Percentiles rank a stretch among this genome's conserved stretches.
Evolutionary conservation across 2,888 invertebrate genomes (phyloP).

Genomic region (Ceramica pisi): DNA sequence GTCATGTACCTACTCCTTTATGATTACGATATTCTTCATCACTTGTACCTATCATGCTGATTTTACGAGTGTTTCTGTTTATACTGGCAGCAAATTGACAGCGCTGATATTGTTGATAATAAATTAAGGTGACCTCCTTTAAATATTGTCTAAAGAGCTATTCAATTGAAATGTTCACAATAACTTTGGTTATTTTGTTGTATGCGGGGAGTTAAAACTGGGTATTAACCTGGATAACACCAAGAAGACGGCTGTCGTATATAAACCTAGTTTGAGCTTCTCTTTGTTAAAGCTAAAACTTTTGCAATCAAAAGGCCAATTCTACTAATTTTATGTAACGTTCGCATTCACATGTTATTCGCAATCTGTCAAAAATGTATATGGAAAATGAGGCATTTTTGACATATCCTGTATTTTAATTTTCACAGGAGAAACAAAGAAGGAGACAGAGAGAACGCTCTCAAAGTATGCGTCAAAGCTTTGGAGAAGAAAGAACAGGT

Average conservation of each 20-base stretch:
- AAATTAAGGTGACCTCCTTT: conserved; percentile 64
- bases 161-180: conserved; percentile 45
- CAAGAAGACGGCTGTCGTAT: background rate
- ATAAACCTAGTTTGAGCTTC: no score
- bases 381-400: no score
- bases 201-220: background rate
- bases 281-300: no score
- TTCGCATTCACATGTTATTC: no score
- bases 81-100: conserved; percentile 54
- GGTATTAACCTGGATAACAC: conserved; percentile 28
- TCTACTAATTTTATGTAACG: no score
- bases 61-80: conserved; percentile 55
- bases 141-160: conserved; percentile 37
- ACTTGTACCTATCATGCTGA: conserved; percentile 32
- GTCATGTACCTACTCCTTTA: conserved; percentile 42
- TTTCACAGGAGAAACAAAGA: conserved; percentile 95
- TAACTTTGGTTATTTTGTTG: conserved; percentile 37
- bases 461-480: conserved; percentile 97
- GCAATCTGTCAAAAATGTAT: no score
- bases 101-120: conserved; percentile 48
- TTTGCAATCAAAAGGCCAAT: no score
- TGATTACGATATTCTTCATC: conserved; percentile 23
- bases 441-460: conserved; percentile 98
- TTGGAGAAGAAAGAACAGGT: conserved; percentile 98
- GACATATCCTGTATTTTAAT: background rate